A percentile compares a stretch with the other conserved stretches of the same genome.
Evolutionary conservation across 2,113 vertebrate species (phyloP).

Genomic region (Myotis davidii): DNA sequence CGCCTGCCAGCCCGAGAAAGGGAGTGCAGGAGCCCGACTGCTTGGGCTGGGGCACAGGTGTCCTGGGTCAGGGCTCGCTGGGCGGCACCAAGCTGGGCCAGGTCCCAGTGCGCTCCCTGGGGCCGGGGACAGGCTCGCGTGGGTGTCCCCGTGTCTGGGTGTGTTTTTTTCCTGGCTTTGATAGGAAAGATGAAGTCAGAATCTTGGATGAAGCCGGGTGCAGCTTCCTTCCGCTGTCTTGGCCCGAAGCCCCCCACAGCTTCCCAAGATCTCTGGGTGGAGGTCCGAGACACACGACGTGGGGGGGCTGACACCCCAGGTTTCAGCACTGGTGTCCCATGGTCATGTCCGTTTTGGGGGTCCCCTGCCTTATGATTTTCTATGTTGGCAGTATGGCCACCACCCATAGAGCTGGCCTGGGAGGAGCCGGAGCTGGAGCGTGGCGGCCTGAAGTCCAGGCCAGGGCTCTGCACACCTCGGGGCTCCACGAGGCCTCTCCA

Average conservation of each 20-base stretch:
- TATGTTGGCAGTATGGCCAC: neutral
- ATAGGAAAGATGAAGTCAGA: conserved; percentile 72
- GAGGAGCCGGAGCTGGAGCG: neutral
- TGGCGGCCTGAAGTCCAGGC: neutral
- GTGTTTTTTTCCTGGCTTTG: conserved; percentile 75
- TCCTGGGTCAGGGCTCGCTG: neutral
- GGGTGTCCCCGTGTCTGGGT: conserved; percentile 53
- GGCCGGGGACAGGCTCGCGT: neutral
- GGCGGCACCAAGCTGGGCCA: neutral
- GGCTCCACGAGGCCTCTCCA: neutral
- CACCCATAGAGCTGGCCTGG: neutral
- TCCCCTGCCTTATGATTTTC: neutral
- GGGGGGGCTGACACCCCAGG: neutral
- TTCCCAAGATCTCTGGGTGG: neutral
- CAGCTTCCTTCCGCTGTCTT: conserved; percentile 69
- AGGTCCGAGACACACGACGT: neutral
- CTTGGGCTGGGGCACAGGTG: neutral
- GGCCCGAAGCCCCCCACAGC: conserved; percentile 1
- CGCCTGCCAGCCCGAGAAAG: neutral
- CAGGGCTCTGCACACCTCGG: neutral
- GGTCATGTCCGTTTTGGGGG: neutral
- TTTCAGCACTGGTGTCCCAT: neutral
- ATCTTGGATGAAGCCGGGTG: conserved; percentile 51
- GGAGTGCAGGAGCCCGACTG: neutral
- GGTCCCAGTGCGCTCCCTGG: neutral